phyloP scores from a whole-genome alignment of 1,140 invertebrate species.

The Metaphire vulgaris region DNA sequence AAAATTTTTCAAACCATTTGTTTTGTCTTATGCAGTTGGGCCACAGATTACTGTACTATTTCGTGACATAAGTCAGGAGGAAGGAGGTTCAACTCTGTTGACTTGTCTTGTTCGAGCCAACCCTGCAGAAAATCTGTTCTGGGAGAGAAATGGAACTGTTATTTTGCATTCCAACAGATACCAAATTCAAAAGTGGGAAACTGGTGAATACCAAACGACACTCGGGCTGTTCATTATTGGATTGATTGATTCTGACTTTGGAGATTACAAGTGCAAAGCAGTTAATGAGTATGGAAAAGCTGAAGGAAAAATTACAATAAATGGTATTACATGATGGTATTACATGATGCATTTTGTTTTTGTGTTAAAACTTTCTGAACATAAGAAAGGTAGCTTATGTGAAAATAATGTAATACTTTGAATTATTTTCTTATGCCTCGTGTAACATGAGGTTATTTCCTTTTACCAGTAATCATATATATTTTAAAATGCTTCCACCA shows the following conservation, averaged over 20 bases:
- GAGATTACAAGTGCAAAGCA: neutral
- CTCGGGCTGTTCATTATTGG: neutral
- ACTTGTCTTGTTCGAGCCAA: neutral
- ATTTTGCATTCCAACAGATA: neutral
- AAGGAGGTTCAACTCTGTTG: neutral
- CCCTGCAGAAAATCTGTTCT: neutral
- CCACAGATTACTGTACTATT: neutral
- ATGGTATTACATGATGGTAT: too few species aligned
- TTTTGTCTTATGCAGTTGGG: too few species aligned
- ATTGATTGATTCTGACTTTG: neutral
- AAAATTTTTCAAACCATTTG: too few species aligned
- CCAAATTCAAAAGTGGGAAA: neutral
- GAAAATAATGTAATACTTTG: too few species aligned
- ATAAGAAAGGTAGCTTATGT: too few species aligned
- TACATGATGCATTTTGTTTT: too few species aligned
- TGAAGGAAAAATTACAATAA: neutral
- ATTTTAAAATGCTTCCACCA: too few species aligned
- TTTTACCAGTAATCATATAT: too few species aligned
- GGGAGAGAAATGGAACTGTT: neutral
- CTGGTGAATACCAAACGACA: neutral
- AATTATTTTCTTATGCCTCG: too few species aligned
- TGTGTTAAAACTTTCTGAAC: too few species aligned
- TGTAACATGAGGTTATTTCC: too few species aligned
- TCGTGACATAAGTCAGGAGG: neutral
- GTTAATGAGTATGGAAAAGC: neutral